Evolutionary conservation across 2,113 vertebrate genomes (phyloP), one percentile per base, ranked within the genome.

Genomic region (Caloenas nicobarica): DNA sequence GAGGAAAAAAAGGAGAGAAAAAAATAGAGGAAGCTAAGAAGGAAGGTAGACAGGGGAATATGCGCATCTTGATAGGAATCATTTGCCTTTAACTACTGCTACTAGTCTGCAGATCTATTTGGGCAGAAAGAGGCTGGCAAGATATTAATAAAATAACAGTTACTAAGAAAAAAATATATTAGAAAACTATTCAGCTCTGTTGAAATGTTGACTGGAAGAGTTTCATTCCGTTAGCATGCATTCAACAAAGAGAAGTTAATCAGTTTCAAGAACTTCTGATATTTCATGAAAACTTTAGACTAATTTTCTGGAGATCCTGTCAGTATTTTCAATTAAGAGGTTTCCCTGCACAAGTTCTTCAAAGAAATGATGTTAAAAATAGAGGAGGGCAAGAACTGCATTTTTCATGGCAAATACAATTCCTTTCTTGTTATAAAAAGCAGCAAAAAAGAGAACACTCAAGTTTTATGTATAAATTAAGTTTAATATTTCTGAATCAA

Each of bases 301-400:
- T 95, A 61, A 93, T 93, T 95, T 96, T 94, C 94, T 95, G 95
- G 95, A 94, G 66, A 91, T 94, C 78, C 91, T 96, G 89, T 95
- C 89, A 93, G 78, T 87, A 50, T 95, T 95, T 97, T 96, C 93
- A 97, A 95, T 96, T 96, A 96, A 88, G 44, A 95, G 81, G 91
- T 94, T 94, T 94, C 81, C 70, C 66, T 81, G 56, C 61, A 89
- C 46, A 81, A 84, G 24, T 93, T 97, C 92, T 95, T 96, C 83
- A 95, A 92, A 95, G 73, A 79, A 95, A 89, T 89, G 4, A 1
- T 79, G 33, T 69, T 95, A 79, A 93, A 88, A 92, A 95, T 57
- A 91, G 70, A 81, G 62, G 66, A 94, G 46, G 38, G 23, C 31
- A 89, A 89, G 72, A 72, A 61, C 24, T 25, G 18, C 69, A 76